These are phyloP conservation scores for Mystacornis crossleyi DNA, from an alignment of 2,113 vertebrate genomes.

Conservation along the genomic window DNA sequence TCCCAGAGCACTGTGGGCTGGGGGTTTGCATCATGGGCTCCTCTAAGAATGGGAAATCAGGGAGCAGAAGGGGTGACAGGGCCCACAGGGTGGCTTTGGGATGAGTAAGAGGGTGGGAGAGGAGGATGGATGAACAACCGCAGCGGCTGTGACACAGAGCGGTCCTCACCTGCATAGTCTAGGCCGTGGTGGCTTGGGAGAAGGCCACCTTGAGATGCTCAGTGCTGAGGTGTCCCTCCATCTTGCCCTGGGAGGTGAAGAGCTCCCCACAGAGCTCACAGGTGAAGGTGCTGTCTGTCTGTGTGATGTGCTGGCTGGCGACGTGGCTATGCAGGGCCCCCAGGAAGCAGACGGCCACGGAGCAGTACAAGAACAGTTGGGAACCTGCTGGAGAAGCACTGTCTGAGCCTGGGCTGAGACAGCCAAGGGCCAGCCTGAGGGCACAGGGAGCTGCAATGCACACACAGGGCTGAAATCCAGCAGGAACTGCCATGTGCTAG, in stretches of 20 bases:
- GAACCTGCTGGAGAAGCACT: neutral
- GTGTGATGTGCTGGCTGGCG: slow-evolving; percentile 70
- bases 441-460: neutral
- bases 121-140: fast-evolving
- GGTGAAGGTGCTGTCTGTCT: slow-evolving; percentile 65
- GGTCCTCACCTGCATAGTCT: slow-evolving; percentile 69
- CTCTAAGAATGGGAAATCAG: neutral
- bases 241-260: slow-evolving; percentile 75
- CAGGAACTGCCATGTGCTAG: neutral
- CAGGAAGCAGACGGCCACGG: slow-evolving; percentile 63
- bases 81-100: neutral
- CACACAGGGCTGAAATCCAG: neutral
- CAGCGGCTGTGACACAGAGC: neutral
- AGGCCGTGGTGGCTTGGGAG: slow-evolving; percentile 61
- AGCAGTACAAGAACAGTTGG: slow-evolving; percentile 67
- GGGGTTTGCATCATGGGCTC: neutral
- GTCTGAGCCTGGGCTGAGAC: neutral
- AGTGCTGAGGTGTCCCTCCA: slow-evolving; percentile 79
- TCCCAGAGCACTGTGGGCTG: neutral
- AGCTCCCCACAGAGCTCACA: slow-evolving; percentile 80
- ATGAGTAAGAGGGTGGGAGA: neutral
- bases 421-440: neutral
- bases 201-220: slow-evolving; percentile 74
- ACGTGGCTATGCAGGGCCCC: slow-evolving; percentile 81
- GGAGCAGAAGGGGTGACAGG: neutral